phyloP scores from a whole-genome alignment of 2,888 invertebrate species.

The Trichogramma evanescens region DNA sequence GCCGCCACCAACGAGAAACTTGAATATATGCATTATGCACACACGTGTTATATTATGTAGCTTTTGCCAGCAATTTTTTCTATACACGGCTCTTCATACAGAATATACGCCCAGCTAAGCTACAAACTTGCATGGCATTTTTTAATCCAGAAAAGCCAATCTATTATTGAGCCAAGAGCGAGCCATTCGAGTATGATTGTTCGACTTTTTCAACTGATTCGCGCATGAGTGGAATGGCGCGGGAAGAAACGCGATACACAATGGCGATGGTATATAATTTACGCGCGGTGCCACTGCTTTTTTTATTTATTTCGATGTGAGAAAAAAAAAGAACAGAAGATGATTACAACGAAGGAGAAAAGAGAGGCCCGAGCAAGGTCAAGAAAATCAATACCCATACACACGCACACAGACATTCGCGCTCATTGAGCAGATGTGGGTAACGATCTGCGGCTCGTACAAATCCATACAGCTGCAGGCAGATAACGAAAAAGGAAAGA shows the following conservation, averaged over 20 bases:
- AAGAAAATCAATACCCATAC: conserved; percentile 36
- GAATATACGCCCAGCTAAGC: too few relatives aligned
- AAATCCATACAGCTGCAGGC: too few relatives aligned
- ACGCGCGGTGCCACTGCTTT: neutral
- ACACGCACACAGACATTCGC: conserved; percentile 16
- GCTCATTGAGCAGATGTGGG: conserved; percentile 15
- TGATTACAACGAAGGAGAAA: conserved; percentile 19
- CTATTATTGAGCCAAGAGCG: too few relatives aligned
- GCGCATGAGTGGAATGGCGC: conserved; percentile 1
- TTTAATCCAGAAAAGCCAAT: too few relatives aligned
- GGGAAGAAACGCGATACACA: neutral
- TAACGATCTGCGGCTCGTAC: conserved; percentile 25
- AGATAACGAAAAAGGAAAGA: too few relatives aligned
- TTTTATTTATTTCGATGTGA: neutral
- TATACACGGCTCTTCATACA: too few relatives aligned
- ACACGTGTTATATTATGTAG: too few relatives aligned
- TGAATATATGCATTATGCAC: too few relatives aligned
- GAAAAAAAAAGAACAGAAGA: neutral
- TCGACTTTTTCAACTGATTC: conserved; percentile 9
- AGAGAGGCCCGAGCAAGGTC: conserved; percentile 30
- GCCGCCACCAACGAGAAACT: too few relatives aligned
- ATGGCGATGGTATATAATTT: neutral
- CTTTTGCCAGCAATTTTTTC: too few relatives aligned
- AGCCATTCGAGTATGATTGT: too few relatives aligned
- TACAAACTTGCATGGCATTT: too few relatives aligned